A percentile compares a stretch with the other conserved stretches of the same genome.
These are phyloP conservation scores for Clivina fossor DNA, from an alignment of 2,888 invertebrate genomes.

Conservation along the genomic window DNA sequence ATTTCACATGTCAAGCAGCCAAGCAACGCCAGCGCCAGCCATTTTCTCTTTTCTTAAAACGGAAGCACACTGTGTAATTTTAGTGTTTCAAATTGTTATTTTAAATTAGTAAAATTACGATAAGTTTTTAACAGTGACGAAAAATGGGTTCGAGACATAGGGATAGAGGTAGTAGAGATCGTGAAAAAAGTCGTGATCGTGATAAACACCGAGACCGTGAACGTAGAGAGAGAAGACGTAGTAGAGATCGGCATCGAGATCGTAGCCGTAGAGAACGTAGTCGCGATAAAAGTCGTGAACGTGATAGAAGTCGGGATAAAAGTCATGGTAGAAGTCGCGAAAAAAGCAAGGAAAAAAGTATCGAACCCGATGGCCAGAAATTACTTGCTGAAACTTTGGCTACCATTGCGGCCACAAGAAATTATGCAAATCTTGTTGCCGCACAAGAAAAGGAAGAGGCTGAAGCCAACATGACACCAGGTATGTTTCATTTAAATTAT, in stretches of 20 bases:
- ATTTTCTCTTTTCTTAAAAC: too few species aligned
- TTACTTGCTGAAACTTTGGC: constrained; percentile 57
- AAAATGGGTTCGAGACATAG: constrained; percentile 41
- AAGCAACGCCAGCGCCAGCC: too few species aligned
- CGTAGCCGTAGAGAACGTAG: constrained; percentile 34
- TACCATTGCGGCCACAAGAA: constrained; percentile 55
- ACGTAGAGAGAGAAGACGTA: constrained; percentile 42
- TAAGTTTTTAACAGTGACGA: too few species aligned
- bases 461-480: constrained; percentile 46
- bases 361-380: constrained; percentile 52
- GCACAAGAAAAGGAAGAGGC: constrained; percentile 47
- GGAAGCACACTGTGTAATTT: too few species aligned
- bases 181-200: constrained; percentile 49
- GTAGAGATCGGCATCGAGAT: constrained; percentile 40
- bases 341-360: constrained; percentile 44
- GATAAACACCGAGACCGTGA: constrained; percentile 44
- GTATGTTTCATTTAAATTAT: too few species aligned
- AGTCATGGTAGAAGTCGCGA: constrained; percentile 48
- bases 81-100: too few species aligned
- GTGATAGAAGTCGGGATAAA: constrained; percentile 42
- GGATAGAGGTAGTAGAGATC: constrained; percentile 46
- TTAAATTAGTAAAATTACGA: too few species aligned
- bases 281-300: constrained; percentile 36
- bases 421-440: constrained; percentile 55
- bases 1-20: too few species aligned